Percentiles rank a stretch among this genome's conserved stretches.
Evolutionary conservation across 2,113 vertebrate genomes (phyloP).

Genomic region (Gopherus evgoodei): DNA sequence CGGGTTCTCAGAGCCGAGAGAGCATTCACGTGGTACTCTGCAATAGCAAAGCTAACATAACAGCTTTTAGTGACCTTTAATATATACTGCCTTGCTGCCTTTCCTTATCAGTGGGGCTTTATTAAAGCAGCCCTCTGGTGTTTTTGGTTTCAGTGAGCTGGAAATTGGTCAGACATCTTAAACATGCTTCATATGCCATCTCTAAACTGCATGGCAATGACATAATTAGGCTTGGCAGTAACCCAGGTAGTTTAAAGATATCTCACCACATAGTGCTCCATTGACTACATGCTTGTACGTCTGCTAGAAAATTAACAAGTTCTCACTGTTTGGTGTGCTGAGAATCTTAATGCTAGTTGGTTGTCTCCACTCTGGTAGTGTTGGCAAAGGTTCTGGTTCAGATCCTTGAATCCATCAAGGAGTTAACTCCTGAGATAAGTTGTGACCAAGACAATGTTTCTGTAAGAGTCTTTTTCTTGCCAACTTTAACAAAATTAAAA

Average conservation of each 20-base stretch:
- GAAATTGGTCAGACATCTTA: background rate
- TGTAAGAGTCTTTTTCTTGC: slow-evolving; percentile 2
- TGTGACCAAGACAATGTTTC: background rate
- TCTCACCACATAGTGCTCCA: background rate
- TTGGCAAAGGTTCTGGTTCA: background rate
- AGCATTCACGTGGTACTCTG: background rate
- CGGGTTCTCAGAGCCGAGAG: background rate
- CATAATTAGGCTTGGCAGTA: background rate
- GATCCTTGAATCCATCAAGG: background rate
- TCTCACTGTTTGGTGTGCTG: background rate
- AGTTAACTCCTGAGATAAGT: slow-evolving; percentile 27
- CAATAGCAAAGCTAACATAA: background rate
- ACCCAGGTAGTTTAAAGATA: background rate
- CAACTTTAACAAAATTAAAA: background rate
- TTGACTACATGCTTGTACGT: background rate
- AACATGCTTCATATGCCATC: background rate
- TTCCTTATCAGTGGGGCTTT: background rate
- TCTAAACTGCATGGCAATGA: background rate
- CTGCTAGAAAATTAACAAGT: background rate
- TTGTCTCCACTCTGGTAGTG: background rate
- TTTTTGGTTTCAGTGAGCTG: background rate
- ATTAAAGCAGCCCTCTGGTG: background rate
- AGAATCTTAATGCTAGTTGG: background rate
- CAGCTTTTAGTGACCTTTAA: background rate
- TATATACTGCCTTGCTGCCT: background rate